Base-by-base conservation (phyloP, 2,797 vertebrate species). In the Oreochromis grahami region DNA sequence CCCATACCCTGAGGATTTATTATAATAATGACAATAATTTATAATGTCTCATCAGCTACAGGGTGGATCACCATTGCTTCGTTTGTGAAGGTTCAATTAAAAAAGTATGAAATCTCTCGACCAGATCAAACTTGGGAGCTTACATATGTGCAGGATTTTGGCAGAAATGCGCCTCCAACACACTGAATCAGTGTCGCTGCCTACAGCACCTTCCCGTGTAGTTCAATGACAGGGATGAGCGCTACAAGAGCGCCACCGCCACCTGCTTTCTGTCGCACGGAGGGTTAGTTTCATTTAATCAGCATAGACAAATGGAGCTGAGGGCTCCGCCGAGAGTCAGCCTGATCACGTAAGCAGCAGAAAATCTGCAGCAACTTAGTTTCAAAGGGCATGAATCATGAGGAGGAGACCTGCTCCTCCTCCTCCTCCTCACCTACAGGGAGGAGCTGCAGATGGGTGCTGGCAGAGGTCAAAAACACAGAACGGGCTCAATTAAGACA, bases 271-370 rank as follows among this genome's bases (percentile, higher is more conserved):
- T 72, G 24, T 32, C 43, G 24, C 43, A 48, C 2, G 1, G 6
- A 72, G 43, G 68, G 15, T 32, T 72, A 11, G 34, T 15, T 77
- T 55, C 65, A 81, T 86, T 86, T 83, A 78, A 90, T 83, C 86
- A 85, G 7, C 82, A 21, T 48, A 83, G 85, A 89, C 91, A 77
- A 88, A 89, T 48, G 41, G 63, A 86, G 79, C 74, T 32, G 53
- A 3, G 77, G 79, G 55, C 80, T 84, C 84, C 32, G 74, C 86
- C 5, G 79, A 60, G 83, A 87, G 79, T 72, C 68, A 32, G 43
- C 88, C 51, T 78, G 85, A 89, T 91, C 87, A 87, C 78, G 58
- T 78, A 81, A 91, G 84, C 84, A 60, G 68, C 43, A 36, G 80
- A 82, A 80, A 85, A 89, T 77, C 81, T 91, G 84, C 79, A 80